Base-by-base conservation (phyloP, 2,113 vertebrate species). In the Epinephelus cyanopodus region DNA sequence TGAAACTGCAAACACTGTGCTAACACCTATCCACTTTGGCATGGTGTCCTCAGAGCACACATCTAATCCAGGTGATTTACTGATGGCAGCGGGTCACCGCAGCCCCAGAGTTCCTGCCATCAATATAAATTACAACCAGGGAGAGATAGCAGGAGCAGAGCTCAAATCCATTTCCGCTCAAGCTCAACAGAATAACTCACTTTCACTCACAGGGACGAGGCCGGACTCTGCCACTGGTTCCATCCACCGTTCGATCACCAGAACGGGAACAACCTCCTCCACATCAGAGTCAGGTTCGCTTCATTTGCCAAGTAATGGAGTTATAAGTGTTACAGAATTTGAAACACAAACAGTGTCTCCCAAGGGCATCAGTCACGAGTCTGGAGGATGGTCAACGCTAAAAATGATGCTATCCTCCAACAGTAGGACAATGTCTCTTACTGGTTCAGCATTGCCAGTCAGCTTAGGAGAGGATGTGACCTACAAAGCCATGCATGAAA, bases 61-160 rank as follows among this genome's bases (percentile, higher is more conserved):
- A 83, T 87, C 91, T 87, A 86, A 89, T 88, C 83, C 85, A 47
- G 74, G 39, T 90, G 92, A 92, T 92, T 92, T 93, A 93, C 76
- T 72, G 73, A 81, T 71, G 83, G 77, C 86, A 82, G 72, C 17
- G 12, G 85, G 89, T 88, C 84, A 85, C 18, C 27, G 56, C 78
- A 84, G 81, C 69, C n/a, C 78, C 53, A 60, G 47, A 79, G 77
- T 80, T 83, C 62, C 79, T 66, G 68, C 74, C 74, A 88, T 87
- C 78, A 78, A 82, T 87, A 82, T 89, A 82, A 86, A 89, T 88
- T 85, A 90, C 79, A 84, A 81, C 78, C 80, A 54, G 53, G 68
- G 76, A 86, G 64, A 73, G 65, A 83, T 60, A 74, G 67, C 74
- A 61, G 73, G 63, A 75, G 78, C 76, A 66, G 64, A 89, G 77